These are phyloP conservation scores for Caracal caracal DNA, from an alignment of 2,113 vertebrate species.

Conservation along the genomic window DNA sequence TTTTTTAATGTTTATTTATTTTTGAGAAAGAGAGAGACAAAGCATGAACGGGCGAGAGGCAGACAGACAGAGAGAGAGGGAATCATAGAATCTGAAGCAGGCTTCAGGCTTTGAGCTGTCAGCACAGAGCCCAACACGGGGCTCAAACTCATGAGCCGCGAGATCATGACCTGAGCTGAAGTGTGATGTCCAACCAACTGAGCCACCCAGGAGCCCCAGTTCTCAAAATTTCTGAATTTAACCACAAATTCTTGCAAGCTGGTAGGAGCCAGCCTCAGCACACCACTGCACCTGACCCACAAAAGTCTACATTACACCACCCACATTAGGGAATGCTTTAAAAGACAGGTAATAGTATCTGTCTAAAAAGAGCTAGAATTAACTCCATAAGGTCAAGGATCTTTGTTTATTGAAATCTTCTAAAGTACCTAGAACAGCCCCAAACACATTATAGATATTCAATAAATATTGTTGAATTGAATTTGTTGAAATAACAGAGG, in stretches of 20 bases:
- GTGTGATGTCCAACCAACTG: too few relatives aligned
- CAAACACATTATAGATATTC: background rate
- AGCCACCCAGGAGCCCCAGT: too few relatives aligned
- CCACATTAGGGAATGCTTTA: background rate
- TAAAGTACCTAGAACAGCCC: background rate
- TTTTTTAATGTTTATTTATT: too few relatives aligned
- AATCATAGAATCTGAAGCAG: too few relatives aligned
- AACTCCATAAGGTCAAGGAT: background rate
- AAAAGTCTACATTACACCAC: background rate
- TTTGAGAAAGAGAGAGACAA: too few relatives aligned
- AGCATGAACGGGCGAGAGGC: too few relatives aligned
- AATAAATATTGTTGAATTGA: background rate
- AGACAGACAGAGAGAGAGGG: too few relatives aligned
- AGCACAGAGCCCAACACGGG: too few relatives aligned
- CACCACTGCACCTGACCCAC: too few relatives aligned
- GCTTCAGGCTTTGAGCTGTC: too few relatives aligned
- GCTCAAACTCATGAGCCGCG: too few relatives aligned
- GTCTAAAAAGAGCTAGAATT: background rate
- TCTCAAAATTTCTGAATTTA: background rate
- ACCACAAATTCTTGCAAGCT: background rate
- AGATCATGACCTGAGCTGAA: too few relatives aligned
- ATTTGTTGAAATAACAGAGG: background rate
- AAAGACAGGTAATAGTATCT: background rate
- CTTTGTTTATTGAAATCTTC: background rate
- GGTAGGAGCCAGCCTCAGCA: background rate